These are phyloP conservation scores for Heliconius aoede DNA, from an alignment of 2,888 invertebrate species.

Conservation along the genomic window DNA sequence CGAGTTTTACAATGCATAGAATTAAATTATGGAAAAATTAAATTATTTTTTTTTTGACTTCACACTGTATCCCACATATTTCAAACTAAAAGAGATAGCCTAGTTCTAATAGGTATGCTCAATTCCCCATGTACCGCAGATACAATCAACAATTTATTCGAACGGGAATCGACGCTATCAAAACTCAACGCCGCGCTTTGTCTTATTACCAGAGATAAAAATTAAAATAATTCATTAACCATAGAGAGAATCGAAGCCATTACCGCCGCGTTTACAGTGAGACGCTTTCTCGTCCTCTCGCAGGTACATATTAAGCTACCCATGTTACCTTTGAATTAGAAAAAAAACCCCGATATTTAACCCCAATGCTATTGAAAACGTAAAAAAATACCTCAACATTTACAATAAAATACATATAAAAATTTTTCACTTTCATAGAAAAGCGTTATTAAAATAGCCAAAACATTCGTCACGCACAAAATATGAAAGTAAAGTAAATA, in stretches of 20 bases:
- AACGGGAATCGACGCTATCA: too few relatives aligned
- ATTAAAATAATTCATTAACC: too few relatives aligned
- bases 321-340: background rate
- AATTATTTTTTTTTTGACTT: background rate
- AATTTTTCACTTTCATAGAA: slow-evolving; percentile 26
- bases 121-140: background rate
- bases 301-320: background rate
- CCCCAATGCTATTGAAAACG: background rate
- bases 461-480: slow-evolving; percentile 40
- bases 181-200: background rate
- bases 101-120: background rate
- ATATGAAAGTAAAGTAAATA: slow-evolving; percentile 38
- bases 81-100: too few relatives aligned
- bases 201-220: background rate
- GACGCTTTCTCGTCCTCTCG: background rate
- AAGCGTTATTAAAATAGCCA: slow-evolving; percentile 28
- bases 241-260: background rate
- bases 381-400: slow-evolving; percentile 4
- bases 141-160: too few relatives aligned
- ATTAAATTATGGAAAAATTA: too few relatives aligned
- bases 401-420: slow-evolving; percentile 27
- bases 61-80: background rate
- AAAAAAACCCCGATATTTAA: background rate
- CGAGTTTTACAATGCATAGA: background rate
- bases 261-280: background rate